Conservation (phyloP, 2,113 vertebrate species). For the Psophia crepitans region DNA sequence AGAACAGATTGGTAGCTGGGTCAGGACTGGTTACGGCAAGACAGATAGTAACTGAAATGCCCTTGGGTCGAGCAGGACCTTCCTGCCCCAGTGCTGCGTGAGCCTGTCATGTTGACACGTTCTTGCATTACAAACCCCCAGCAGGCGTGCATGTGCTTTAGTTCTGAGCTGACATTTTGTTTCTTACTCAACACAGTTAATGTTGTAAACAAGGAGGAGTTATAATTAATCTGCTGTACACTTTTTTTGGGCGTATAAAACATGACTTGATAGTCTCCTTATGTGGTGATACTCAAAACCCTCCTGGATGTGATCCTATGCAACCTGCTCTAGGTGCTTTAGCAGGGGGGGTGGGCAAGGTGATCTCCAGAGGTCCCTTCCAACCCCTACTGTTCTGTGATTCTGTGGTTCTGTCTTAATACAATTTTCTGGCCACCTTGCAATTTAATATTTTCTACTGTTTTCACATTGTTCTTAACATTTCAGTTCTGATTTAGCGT, state of each 20-base stretch:
- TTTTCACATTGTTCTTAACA: neutral
- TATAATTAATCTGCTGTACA: neutral
- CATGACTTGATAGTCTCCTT: neutral
- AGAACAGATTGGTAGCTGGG: neutral
- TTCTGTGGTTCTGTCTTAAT: neutral
- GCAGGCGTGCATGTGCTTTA: neutral
- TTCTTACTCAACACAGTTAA: neutral
- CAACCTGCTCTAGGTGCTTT: too few species aligned
- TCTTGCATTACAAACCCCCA: neutral
- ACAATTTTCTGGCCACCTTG: neutral
- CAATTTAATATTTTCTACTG: neutral
- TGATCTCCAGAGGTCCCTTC: too few species aligned
- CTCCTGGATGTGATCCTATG: too few species aligned
- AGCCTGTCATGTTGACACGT: neutral
- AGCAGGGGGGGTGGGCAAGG: too few species aligned
- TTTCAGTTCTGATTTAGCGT: neutral
- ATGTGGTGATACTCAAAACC: too few species aligned
- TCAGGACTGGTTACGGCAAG: neutral
- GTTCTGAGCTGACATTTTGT: neutral
- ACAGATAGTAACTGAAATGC: neutral
- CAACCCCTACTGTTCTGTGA: too few species aligned
- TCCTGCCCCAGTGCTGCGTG: neutral
- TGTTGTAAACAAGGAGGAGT: neutral
- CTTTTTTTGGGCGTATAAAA: neutral
- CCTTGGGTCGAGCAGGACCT: neutral